Conservation (phyloP, 2,113 vertebrate genomes). For the Onychostruthus taczanowskii region DNA sequence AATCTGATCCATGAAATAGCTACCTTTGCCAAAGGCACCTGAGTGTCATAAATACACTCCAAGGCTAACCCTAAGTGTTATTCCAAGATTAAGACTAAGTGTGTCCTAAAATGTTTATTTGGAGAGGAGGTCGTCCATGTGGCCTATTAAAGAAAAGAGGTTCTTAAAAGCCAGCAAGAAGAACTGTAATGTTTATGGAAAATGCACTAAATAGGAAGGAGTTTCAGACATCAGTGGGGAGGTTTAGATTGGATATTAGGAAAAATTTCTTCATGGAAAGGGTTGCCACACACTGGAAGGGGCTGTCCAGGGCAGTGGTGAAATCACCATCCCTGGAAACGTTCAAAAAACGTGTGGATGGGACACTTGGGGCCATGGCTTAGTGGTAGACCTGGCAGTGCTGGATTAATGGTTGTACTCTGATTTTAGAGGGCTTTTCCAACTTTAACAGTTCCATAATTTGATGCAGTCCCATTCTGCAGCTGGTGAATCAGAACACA, state of each 20-base stretch:
- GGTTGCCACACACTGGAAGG: neutral
- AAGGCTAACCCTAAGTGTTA: neutral
- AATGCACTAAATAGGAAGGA: neutral
- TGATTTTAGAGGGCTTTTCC: neutral
- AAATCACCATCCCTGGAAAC: neutral
- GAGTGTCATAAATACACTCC: neutral
- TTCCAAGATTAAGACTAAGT: neutral
- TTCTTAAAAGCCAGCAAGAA: neutral
- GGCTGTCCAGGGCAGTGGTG: neutral
- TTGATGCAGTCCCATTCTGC: neutral
- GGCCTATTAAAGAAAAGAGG: neutral
- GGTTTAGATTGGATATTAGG: neutral
- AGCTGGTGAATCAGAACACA: neutral
- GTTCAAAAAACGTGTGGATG: accelerated
- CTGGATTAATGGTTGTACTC: neutral
- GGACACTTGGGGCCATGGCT: accelerated
- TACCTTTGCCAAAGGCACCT: neutral
- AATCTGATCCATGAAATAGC: neutral
- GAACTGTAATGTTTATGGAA: neutral
- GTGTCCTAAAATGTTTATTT: neutral
- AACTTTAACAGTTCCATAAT: neutral
- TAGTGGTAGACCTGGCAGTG: neutral
- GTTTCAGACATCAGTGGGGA: neutral
- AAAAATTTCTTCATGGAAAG: neutral
- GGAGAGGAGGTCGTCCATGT: neutral